Percentiles rank a stretch among this genome's conserved stretches.
These are phyloP conservation scores for Danio tinwini DNA, from an alignment of 2,797 vertebrate genomes.

Conservation along the genomic window DNA sequence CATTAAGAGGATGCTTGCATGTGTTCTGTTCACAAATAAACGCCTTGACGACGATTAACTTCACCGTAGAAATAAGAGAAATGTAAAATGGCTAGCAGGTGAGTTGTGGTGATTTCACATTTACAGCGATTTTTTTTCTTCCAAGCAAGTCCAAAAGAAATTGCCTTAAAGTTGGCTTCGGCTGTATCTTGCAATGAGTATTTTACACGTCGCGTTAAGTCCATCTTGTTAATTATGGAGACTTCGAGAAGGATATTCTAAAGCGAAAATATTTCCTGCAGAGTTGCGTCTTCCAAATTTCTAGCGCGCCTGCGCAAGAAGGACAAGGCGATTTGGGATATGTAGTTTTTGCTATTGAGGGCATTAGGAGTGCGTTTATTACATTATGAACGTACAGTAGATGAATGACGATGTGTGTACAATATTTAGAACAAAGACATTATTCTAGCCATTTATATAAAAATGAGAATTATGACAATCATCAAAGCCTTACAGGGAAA, in stretches of 20 bases:
- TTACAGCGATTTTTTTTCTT: not conserved
- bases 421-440: not conserved
- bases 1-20: conserved; percentile 10
- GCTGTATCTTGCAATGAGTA: not conserved
- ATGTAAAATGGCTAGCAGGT: conserved; percentile 68
- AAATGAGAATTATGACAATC: not conserved
- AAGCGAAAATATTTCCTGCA: conserved; percentile 32
- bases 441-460: not conserved
- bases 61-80: conserved; percentile 53
- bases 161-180: not conserved
- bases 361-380: not conserved
- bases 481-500: not conserved
- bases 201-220: not conserved
- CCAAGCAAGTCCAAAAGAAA: not conserved
- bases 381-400: not conserved
- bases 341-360: conserved; percentile 37
- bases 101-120: conserved; percentile 64
- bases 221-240: not conserved
- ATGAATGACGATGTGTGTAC: not conserved
- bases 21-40: conserved; percentile 44
- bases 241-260: not conserved
- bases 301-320: conserved; percentile 61
- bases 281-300: conserved; percentile 67
- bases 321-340: conserved; percentile 35
- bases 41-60: conserved; percentile 36